Base-by-base conservation (phyloP, 2,888 invertebrate species). In the Marasmarcha lunaedactyla region DNA sequence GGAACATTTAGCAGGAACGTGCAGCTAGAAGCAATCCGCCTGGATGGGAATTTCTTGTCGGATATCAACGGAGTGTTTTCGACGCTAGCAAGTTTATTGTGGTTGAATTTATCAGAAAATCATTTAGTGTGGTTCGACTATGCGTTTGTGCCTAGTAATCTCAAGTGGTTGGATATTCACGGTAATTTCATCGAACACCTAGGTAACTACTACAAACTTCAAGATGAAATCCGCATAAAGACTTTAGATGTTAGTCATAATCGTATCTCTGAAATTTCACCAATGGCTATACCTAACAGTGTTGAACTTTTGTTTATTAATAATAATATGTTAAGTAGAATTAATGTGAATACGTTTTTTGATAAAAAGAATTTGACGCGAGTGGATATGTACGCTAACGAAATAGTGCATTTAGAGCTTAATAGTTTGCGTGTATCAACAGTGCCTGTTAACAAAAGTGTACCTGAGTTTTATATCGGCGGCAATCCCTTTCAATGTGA, bases 401-500 rank as follows among this genome's bases (percentile, higher is more conserved):
- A 92, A 66, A 79, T 95, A 61, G 89, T 91, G 56, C 91, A 90
- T 60, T 85, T 95, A 74, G 93, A 94, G 52, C 72, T 94, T 53
- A 91, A 92, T 58, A 90, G 94, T 48, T 79, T 95, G 51, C 87
- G 93, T 41, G 85, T 94, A 50, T 87, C 90, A n/a, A 86, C 89
- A 39, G 89, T 92, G 53, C 87, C 90, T 12, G 84, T 83, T 36
- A 90, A 90, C 52, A 90, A 90, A 61, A 86, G 89, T 11, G 83
- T 94, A 49, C 94, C 95, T 0, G 94, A 95, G 68, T 93, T 97
- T 71, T 95, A 94, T 69, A 86, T 97, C 50, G 95, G 94, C 46
- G 94, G 93, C 36, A 97, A 97, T 73, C 96, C 97, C 10, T 94
- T 97, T 76, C 90, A 93, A 57, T 97, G 97, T 78, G 95, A 96